Percentiles rank a stretch among this genome's conserved stretches.
These are phyloP conservation scores for Melospiza melodia DNA, from an alignment of 2,113 vertebrate genomes.

Conservation along the genomic window DNA sequence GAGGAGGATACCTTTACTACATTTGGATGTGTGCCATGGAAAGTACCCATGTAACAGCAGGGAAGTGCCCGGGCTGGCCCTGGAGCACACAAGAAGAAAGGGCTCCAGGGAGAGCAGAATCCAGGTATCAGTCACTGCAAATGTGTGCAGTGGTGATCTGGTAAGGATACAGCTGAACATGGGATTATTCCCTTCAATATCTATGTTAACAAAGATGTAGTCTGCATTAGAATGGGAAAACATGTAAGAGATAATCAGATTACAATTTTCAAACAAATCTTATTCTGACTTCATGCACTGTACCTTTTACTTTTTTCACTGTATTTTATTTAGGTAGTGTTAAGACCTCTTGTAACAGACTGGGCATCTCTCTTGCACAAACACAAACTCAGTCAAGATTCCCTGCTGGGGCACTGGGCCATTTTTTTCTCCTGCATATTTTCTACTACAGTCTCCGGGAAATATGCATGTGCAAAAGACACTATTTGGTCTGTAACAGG, in stretches of 20 bases:
- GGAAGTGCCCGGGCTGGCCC: not conserved
- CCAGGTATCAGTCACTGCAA: not conserved
- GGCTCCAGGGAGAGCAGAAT: not conserved
- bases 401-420: not conserved
- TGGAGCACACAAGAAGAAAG: not conserved
- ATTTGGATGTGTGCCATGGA: not conserved
- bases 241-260: not conserved
- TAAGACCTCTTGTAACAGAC: not conserved
- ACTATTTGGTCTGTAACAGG: not conserved
- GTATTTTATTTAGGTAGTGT: not conserved
- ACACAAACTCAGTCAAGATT: not conserved
- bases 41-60: not conserved
- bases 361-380: not conserved
- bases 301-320: not conserved
- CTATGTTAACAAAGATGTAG: not conserved
- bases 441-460: not conserved
- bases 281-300: not conserved
- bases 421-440: not conserved
- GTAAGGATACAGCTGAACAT: not conserved
- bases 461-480: not conserved
- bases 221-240: not conserved
- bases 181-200: not conserved
- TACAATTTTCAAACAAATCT: not conserved
- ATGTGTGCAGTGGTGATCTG: not conserved
- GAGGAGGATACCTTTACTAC: not conserved